Base-by-base conservation (phyloP, 2,113 vertebrate genomes). In the Tauraco erythrolophus region DNA sequence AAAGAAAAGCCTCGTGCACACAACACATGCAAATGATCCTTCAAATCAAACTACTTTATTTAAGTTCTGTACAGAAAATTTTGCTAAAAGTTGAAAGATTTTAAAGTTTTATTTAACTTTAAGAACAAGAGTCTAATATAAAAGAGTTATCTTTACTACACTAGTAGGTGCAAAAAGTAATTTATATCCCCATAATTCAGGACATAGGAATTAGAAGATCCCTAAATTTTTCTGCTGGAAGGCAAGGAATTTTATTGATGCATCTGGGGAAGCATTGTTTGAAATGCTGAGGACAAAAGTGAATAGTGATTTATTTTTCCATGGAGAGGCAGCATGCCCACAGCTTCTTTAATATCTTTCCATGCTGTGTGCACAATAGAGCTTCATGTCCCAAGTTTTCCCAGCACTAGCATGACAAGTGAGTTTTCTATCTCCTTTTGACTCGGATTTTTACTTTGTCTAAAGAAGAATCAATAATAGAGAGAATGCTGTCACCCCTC, bases 401-500 rank as follows among this genome's bases (percentile, higher is more conserved):
- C 37, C 41, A 84, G 22, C 25, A 65, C 15, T n/a, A 69, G 13
- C 19, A 53, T 15, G 43, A 56, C 5, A 39, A 89, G 35, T 28
- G 58, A 85, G 10, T 6, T 88, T 69, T 82, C 24, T 45, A 11
- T 43, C 39, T 72, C 72, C 24, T 54, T 79, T 71, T 69, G n/a
- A 85, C 41, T 76, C n/a, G 48, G 19, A 76, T 54, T 88, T 89
- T 94, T 24, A 68, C 31, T 79, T 28, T 45, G 11, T 48, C 27
- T 71, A 18, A 91, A 75, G 51, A 53, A 83, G 39, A 74, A 46
- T 7, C 11, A 43, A 43, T 43, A 60, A 64, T 3, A 74, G 9
- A 51, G 17, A 43, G 27, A 89, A 87, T 46, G 6, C 5, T 1
- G 2, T 27, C 74, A 10, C 7, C 1, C 3, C 1, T 0, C 1